Evolutionary conservation across 2,797 vertebrate species (phyloP), one percentile per base, ranked within the genome.

Genomic region (Falco biarmicus): DNA sequence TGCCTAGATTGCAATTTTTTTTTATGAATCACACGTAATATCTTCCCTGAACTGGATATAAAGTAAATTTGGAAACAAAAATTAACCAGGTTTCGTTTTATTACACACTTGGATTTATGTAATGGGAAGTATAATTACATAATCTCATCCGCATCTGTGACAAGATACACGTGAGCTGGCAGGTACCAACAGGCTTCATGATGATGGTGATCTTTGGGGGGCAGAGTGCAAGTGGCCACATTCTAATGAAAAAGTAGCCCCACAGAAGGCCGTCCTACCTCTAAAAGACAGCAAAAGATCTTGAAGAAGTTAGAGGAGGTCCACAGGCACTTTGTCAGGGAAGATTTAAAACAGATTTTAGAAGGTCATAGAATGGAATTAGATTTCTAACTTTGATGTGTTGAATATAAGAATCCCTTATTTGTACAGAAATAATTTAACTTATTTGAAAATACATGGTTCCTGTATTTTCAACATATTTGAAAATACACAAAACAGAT

Each of bases 11-110:
- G 87, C 77, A 86, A 60, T 93, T 96, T 95, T 97, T 39, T 41
- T 74, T 97, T 93, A 94, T 94, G 94, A 94, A 91, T 95, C 77
- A 76, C 90, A 84, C 77, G 39, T 74, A 93, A 61, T 93, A 77
- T 95, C 93, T 94, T 96, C 69, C 90, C 84, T 88, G 85, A 87
- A 43, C 29, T 80, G 85, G 68, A 78, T 88, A 89, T 92, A 97
- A 96, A 96, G 70, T 43, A 96, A 92, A 96, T 93, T 85, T 97
- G 89, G 91, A 96, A 97, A 96, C 73, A 84, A 93, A 96, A 98
- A 93, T 86, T 91, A 96, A 87, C 37, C 73, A 91, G 86, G 81
- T 60, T 85, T 97, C 74, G 81, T 96, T 97, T 97, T 92, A 95
- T 96, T 92, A 92, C 96, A 68, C 68, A 84, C 65, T 94, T 84